Conservation (phyloP, 2,888 invertebrate genomes). For the Rhagophthalmus giganteus region DNA sequence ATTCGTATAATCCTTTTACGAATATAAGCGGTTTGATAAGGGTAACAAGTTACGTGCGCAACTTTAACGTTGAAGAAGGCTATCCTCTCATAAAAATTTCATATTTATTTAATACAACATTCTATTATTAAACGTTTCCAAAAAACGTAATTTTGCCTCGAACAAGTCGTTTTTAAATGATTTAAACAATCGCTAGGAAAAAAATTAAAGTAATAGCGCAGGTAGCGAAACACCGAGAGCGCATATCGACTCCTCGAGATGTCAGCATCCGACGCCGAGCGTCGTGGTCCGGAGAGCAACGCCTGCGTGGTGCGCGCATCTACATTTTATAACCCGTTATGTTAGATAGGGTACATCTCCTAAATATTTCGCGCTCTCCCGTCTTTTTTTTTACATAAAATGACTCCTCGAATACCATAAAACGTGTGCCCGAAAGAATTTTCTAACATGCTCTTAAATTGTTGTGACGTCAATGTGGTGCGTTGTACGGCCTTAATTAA, state of each 20-base stretch:
- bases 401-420: neutral
- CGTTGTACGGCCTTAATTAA: constrained; percentile 3
- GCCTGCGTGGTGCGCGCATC: constrained; percentile 40
- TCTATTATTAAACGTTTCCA: too few relatives aligned
- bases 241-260: constrained; percentile 42
- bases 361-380: constrained; percentile 23
- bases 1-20: too few relatives aligned
- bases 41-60: too few relatives aligned
- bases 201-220: too few relatives aligned
- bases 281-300: constrained; percentile 29
- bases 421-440: neutral
- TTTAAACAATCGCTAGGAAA: too few relatives aligned
- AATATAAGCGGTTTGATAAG: too few relatives aligned
- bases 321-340: constrained; percentile 43
- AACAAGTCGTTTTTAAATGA: too few relatives aligned
- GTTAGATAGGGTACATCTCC: constrained; percentile 28
- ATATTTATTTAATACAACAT: too few relatives aligned
- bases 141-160: too few relatives aligned
- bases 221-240: constrained; percentile 31
- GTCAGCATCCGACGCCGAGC: constrained; percentile 41
- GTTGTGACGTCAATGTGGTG: neutral
- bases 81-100: too few relatives aligned
- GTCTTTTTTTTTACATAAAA: constrained; percentile 6
- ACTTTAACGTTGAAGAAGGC: too few relatives aligned
- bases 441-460: neutral